Conservation (phyloP, 2,888 invertebrate species). For the Sphaerophoria rueppellii region DNA sequence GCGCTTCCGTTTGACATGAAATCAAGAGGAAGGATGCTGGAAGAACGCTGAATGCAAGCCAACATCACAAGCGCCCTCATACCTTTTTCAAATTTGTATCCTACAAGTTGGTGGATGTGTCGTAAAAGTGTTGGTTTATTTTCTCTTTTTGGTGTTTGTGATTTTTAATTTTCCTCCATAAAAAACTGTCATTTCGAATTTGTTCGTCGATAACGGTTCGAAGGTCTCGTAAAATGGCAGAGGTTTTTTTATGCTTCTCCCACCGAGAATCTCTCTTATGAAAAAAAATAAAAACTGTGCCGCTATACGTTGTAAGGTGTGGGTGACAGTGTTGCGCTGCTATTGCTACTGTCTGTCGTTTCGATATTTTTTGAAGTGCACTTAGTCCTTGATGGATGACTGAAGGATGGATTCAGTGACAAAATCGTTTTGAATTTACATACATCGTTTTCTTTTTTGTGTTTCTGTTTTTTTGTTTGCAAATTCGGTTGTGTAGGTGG, state of each 20-base stretch:
- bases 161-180: constrained; percentile 69
- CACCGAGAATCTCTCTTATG: constrained; percentile 35
- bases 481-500: not conserved
- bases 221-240: constrained; percentile 71
- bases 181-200: constrained; percentile 70
- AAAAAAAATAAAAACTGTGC: constrained; percentile 62
- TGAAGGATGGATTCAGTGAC: constrained; percentile 60
- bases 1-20: constrained; percentile 44
- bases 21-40: constrained; percentile 14
- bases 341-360: constrained; percentile 2
- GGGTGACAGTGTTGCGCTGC: constrained; percentile 20
- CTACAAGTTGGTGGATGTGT: constrained; percentile 69
- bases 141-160: constrained; percentile 50
- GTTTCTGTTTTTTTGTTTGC: constrained; percentile 9
- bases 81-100: constrained; percentile 26
- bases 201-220: constrained; percentile 72
- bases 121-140: constrained; percentile 53
- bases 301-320: not conserved
- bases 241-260: constrained; percentile 33
- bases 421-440: constrained; percentile 68
- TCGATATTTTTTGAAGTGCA: constrained; percentile 54
- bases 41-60: constrained; percentile 19
- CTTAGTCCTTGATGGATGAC: constrained; percentile 72
- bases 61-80: not conserved
- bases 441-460: constrained; percentile 16